A percentile compares a stretch with the other conserved stretches of the same genome.
phyloP scores from a whole-genome alignment of 2,888 invertebrate species.

The Xanthorhoe spadicearia region DNA sequence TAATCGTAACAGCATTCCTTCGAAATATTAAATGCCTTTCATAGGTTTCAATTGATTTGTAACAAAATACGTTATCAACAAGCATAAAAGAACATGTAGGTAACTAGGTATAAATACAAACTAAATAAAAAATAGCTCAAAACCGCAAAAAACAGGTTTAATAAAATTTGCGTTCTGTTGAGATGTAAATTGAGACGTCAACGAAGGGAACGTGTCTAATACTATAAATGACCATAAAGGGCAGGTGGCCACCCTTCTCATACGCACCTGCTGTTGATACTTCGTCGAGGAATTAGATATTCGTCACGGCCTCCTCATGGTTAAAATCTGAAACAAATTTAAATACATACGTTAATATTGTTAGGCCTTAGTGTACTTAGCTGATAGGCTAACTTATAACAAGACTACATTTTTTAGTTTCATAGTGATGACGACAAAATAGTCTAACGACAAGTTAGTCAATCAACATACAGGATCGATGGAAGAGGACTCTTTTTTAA shows the following conservation, averaged over 20 bases:
- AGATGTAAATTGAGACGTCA: conserved; percentile 33
- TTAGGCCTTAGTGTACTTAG: too few species aligned
- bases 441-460: too few species aligned
- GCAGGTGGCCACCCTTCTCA: conserved; percentile 38
- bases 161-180: conserved; percentile 1
- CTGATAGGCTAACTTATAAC: too few species aligned
- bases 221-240: conserved; percentile 23
- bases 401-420: too few species aligned
- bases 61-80: background rate
- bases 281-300: conserved; percentile 47
- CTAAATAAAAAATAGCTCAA: background rate
- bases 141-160: conserved; percentile 1
- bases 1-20: background rate
- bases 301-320: conserved; percentile 62
- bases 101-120: too few species aligned
- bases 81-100: too few species aligned
- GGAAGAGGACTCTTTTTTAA: too few species aligned
- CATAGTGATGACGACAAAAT: too few species aligned
- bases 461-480: too few species aligned
- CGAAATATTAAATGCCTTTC: background rate
- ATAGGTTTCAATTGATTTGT: background rate
- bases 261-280: conserved; percentile 64
- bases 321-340: conserved; percentile 57
- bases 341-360: conserved; percentile 8
- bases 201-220: conserved; percentile 28